phyloP scores from a whole-genome alignment of 2,113 vertebrate species.

The Cyanoliseus patagonus region DNA sequence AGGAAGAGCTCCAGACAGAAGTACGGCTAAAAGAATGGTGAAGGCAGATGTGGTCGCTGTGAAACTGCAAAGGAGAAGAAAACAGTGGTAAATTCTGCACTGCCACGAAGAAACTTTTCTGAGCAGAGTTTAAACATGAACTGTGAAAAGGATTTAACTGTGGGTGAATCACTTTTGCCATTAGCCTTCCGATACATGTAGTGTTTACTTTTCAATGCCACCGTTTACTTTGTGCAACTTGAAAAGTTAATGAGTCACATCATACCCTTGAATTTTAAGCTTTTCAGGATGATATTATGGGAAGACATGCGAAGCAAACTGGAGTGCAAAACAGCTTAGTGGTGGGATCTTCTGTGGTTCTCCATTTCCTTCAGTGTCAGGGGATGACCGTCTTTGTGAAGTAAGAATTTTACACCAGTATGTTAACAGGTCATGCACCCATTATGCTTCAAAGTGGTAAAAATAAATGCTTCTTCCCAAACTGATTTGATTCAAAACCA shows the following conservation, averaged over 20 bases:
- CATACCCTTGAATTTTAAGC: not conserved
- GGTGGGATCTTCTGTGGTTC: not conserved
- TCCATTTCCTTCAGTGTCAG: not conserved
- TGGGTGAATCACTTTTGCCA: not conserved
- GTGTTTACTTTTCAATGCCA: not conserved
- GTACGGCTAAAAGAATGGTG: not conserved
- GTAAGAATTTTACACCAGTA: not conserved
- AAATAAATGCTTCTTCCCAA: not conserved
- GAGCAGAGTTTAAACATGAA: not conserved
- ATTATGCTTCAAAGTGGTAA: not conserved
- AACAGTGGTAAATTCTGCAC: not conserved
- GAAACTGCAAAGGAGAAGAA: not conserved
- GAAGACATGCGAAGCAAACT: not conserved
- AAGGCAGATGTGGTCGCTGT: not conserved
- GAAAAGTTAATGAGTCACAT: not conserved
- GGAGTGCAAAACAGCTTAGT: not conserved
- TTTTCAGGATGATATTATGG: not conserved
- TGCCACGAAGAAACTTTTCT: not conserved
- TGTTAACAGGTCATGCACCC: fast-evolving
- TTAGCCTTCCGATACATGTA: not conserved
- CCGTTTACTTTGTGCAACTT: not conserved
- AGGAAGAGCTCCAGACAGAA: not conserved
- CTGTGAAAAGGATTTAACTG: not conserved
- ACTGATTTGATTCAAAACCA: not conserved
- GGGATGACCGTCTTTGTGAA: not conserved